Conservation (phyloP, 2,113 vertebrate species). For the Microcebus tavaratra region DNA sequence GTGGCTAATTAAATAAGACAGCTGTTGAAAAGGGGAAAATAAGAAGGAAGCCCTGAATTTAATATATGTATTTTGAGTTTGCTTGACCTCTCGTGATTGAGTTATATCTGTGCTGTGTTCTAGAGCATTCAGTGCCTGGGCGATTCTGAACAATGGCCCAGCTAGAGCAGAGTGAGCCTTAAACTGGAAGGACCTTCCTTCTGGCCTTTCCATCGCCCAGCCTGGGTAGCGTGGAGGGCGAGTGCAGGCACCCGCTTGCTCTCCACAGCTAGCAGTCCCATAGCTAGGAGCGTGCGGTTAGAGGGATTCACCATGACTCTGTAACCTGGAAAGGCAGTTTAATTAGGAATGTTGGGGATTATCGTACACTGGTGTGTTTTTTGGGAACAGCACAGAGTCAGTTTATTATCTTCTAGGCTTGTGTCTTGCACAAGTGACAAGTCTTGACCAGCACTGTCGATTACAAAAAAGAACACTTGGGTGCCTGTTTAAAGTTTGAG, state of each 20-base stretch:
- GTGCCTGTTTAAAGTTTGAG: background rate
- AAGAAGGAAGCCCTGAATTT: background rate
- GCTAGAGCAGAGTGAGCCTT: too few species aligned
- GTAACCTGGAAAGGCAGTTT: background rate
- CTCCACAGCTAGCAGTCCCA: background rate
- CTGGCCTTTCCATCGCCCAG: background rate
- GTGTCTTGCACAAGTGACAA: background rate
- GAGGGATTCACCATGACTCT: background rate
- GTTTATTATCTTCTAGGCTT: background rate
- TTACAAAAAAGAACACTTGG: background rate
- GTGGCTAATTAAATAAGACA: background rate
- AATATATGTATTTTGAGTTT: background rate
- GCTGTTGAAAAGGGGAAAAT: background rate
- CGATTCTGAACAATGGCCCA: background rate
- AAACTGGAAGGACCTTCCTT: background rate
- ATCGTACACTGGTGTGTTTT: background rate
- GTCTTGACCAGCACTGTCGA: background rate
- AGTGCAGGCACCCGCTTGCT: background rate
- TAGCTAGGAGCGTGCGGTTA: background rate
- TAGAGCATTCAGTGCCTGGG: background rate
- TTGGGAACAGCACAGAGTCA: background rate
- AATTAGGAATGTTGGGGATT: background rate
- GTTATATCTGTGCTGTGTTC: background rate
- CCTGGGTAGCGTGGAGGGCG: background rate
- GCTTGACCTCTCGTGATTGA: background rate